Evolutionary conservation across 2,888 invertebrate species (phyloP), one percentile per base, ranked within the genome.

Genomic region (Danaus chrysippus): DNA sequence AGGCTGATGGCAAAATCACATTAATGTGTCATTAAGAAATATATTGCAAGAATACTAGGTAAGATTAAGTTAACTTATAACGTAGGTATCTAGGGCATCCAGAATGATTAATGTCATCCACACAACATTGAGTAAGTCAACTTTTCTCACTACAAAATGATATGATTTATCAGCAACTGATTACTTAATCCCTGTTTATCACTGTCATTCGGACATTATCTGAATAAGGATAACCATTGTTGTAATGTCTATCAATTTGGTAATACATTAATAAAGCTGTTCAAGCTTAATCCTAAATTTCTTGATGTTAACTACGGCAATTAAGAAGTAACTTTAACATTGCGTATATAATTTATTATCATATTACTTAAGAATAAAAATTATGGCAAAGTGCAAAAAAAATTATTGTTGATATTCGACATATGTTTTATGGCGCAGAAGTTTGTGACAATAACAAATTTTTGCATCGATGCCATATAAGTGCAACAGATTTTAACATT

Each of bases 401-500:
- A 34, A 5, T 3, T 34, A 5, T 5, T 34, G 6, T 13, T 46
- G 46, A n/a, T n/a, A 13, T n/a, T 46, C 9, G 15, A 49, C 10
- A 17, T 49, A n/a, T 49, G 17, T 15, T 10, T 10, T 17, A 17
- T 49, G 49, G 3, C 17, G 10, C n/a, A 17, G 3, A 13, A n/a
- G 1, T 8, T 17, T 9, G 11, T 49, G n/a, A 17, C 1, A 10
- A 10, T 17, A n/a, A 15, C 1, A 10, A 10, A 49, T 49, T 17
- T 49, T 49, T 83, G 87, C 86, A 72, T 73, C 73, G 83, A 82
- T 73, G 78, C 86, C 86, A 75, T 86, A 84, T 83, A 79, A 83
- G 86, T 87, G 85, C 81, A 80, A 77, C 77, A 78, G 82, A 83
- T 86, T 79, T 82, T 78, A 81, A 84, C 83, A 86, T 82, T 86